Evolutionary conservation across 2,888 invertebrate genomes (phyloP).

Genomic region (Heliconius ismenius): DNA sequence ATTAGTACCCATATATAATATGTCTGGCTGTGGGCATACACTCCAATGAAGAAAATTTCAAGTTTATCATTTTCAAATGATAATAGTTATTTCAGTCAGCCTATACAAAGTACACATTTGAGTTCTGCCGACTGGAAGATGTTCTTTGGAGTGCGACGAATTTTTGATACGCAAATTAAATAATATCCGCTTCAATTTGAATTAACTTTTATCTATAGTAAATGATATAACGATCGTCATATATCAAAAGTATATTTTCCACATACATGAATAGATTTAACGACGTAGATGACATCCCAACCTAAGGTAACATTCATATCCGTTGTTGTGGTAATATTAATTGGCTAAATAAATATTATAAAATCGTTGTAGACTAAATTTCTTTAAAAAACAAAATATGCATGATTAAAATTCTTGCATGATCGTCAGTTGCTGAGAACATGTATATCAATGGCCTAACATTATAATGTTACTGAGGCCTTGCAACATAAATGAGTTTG

Average conservation of each 20-base stretch:
- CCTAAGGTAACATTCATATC: conserved; percentile 33
- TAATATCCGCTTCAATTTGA: not conserved
- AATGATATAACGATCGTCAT: conserved; percentile 33
- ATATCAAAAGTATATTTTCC: conserved; percentile 8
- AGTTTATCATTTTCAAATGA: too few relatives aligned
- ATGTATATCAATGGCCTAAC: conserved; percentile 12
- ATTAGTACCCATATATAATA: not conserved
- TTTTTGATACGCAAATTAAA: not conserved
- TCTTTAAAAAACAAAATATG: conserved; percentile 45
- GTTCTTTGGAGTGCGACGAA: too few relatives aligned
- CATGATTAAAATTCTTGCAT: conserved; percentile 46
- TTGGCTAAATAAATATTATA: conserved; percentile 35
- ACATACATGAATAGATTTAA: conserved; percentile 28
- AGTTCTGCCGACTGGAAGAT: too few relatives aligned
- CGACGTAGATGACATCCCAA: conserved; percentile 36
- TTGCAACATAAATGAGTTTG: conserved; percentile 5
- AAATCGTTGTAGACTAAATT: conserved; percentile 38
- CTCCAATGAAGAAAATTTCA: too few relatives aligned
- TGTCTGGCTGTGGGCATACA: not conserved
- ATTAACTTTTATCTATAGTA: not conserved
- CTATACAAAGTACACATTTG: too few relatives aligned
- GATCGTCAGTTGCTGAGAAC: conserved; percentile 36
- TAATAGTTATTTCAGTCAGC: too few relatives aligned
- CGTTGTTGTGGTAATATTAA: conserved; percentile 26
- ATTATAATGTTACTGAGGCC: not conserved